Base-by-base conservation (phyloP, 2,888 invertebrate species). In the Coenonympha arcania region DNA sequence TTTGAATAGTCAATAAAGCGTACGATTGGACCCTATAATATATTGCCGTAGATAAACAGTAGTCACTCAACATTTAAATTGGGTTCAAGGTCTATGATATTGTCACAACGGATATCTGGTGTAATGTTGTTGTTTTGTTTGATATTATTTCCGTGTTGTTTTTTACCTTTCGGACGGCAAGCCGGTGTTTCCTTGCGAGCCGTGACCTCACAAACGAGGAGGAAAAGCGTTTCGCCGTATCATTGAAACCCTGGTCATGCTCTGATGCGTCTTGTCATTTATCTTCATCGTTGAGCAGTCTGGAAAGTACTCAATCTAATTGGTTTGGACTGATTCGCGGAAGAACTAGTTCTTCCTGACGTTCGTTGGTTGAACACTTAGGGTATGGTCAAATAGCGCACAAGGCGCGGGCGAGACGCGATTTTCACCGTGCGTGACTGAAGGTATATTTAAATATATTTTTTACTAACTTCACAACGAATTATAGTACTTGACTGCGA, bases 201-300 rank as follows among this genome's bases (percentile, higher is more conserved):
- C 59, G 33, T 58, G 56, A 59, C 54, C 50, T 60, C 49, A 53
- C 18, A 46, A 34, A 49, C 42, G 36, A 52, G 34, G 56, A 59
- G 58, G 57, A 56, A 62, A 59, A 54, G 43, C 45, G 45, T 46
- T 61, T 60, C 50, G 37, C 51, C 56, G 62, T 59, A 63, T 59
- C 43, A 36, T 57, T 53, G 37, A 45, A 41, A 18, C 54, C 46
- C 41, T 44, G 54, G 48, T 62, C 62, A 58, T 56, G 54, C 59
- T 60, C 58, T 60, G 53, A 51, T 55, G 56, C 57, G 54, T 52
- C 49, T 55, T 41, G 44, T 54, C 59, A 54, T 66, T 62, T 58
- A 58, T 67, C 62, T 68, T 61, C 56, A 63, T 67, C 47, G 43
- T 56, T 37, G 39, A 48, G 33, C 52, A 53, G 51, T 50, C 51